phyloP scores from a whole-genome alignment of 2,797 vertebrate species.

The Paramormyrops hopkinsi region DNA sequence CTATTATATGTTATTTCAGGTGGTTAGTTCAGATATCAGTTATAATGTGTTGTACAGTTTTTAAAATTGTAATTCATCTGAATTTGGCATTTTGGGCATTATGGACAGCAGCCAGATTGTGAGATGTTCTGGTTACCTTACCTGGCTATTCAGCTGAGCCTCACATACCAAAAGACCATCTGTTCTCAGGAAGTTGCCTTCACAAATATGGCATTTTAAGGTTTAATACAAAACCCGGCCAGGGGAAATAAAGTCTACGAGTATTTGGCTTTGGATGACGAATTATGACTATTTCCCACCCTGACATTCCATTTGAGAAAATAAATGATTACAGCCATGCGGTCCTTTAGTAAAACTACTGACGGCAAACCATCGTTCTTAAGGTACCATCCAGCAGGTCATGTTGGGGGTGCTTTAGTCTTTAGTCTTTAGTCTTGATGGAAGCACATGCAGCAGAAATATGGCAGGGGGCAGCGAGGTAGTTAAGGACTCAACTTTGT shows the following conservation, averaged over 20 bases:
- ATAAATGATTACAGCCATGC: not conserved
- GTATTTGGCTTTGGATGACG: not conserved
- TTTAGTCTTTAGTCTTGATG: not conserved
- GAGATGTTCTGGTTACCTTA: not conserved
- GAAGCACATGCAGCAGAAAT: not conserved
- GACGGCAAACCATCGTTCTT: not conserved
- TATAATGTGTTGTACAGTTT: not conserved
- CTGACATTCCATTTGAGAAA: not conserved
- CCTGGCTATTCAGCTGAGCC: not conserved
- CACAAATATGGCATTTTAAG: not conserved
- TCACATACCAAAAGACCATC: not conserved
- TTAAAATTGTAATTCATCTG: not conserved
- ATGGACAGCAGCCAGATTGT: not conserved
- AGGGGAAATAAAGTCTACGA: not conserved
- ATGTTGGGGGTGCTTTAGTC: not conserved
- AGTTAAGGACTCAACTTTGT: not conserved
- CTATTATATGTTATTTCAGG: not conserved
- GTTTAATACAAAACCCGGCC: not conserved
- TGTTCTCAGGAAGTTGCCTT: not conserved
- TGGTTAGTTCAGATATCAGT: not conserved
- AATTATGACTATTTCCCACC: slow-evolving; percentile 11
- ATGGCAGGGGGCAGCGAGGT: not conserved
- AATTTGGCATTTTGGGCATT: not conserved
- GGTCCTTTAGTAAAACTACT: not conserved
- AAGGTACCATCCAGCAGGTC: not conserved